Base-by-base conservation (phyloP, 2,888 invertebrate species). In the Rotaria sp. region DNA sequence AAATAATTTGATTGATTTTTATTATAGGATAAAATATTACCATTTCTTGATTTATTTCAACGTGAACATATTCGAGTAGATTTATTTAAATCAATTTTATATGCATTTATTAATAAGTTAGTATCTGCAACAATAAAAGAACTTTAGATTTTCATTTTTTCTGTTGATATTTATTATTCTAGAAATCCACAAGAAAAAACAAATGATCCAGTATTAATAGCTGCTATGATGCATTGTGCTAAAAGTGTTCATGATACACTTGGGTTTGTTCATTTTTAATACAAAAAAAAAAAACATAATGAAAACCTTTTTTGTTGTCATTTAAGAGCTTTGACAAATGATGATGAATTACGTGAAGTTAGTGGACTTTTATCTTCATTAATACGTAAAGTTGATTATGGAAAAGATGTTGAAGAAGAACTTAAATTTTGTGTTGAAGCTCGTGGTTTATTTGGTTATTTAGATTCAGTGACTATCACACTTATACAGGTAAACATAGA, bases 371-470 rank as follows among this genome's bases (percentile, higher is more conserved):
- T 97, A 87, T 95, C 94, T 88, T 93, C 93, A 88, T 94, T 95
- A 88, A 93, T 97, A 35, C 93, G 94, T 88, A 93, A 94, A 87
- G 95, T 97, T 13, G 93, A 94, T 88, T 96, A 95, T 90, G 95
- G 95, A 21, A 88, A 90, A 26, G 96, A 97, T 91, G 94, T 95
- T 90, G 97, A 97, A 90, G 94, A 95, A 89, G 96, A 96, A 90
- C 92, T 99, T 21, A 94, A 94, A 90, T 97, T 97, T 92, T 97
- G 95, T 91, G 97, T 96, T 1, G 96, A 97, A 90, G 95, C 96
- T 26, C 93, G 98, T 88, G 94, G 95, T 13, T 93, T 94, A 0
- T 97, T 97, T 92, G 94, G 95, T 85, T 96, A 96, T 92, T 93
- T 98, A 67, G 97, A 97, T 91, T 92, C 94, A 3, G 96, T 97